These are phyloP conservation scores for Coreius guichenoti DNA, from an alignment of 2,797 vertebrate genomes.

Conservation along the genomic window DNA sequence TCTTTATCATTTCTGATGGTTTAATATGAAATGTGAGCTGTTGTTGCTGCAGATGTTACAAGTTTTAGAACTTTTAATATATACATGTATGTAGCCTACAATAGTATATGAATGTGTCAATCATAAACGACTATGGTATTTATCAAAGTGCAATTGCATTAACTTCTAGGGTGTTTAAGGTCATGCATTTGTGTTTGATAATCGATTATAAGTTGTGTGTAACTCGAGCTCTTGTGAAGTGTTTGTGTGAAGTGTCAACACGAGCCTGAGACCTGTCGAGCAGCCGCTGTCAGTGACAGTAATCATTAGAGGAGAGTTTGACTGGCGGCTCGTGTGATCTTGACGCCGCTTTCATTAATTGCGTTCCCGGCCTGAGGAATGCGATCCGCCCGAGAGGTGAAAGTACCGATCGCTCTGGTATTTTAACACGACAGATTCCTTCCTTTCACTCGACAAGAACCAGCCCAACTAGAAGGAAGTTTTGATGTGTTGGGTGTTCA, in stretches of 20 bases:
- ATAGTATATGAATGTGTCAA: not conserved
- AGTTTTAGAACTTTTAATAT: not conserved
- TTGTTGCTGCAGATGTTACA: not conserved
- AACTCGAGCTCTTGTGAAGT: not conserved
- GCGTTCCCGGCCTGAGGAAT: slow-evolving; percentile 17
- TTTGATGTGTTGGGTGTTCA: slow-evolving; percentile 25
- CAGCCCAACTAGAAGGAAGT: slow-evolving; percentile 65
- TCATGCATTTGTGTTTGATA: not conserved
- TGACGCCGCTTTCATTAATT: not conserved
- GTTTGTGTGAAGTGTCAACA: slow-evolving; percentile 22
- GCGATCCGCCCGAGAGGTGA: slow-evolving; percentile 24
- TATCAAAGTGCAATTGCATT: not conserved
- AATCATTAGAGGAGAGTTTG: not conserved
- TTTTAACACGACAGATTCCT: slow-evolving; percentile 61
- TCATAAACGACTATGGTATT: too few species aligned
- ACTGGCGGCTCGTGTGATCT: too few species aligned
- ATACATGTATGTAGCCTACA: too few species aligned
- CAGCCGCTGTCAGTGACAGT: not conserved
- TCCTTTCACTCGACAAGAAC: slow-evolving; percentile 64
- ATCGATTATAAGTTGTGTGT: not conserved
- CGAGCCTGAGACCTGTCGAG: not conserved
- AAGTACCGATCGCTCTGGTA: slow-evolving; percentile 18
- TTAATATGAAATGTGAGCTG: not conserved
- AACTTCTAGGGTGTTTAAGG: not conserved
- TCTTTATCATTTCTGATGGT: not conserved